Evolutionary conservation across 2,113 vertebrate species (phyloP).

Genomic region (Prunella fulvescens): DNA sequence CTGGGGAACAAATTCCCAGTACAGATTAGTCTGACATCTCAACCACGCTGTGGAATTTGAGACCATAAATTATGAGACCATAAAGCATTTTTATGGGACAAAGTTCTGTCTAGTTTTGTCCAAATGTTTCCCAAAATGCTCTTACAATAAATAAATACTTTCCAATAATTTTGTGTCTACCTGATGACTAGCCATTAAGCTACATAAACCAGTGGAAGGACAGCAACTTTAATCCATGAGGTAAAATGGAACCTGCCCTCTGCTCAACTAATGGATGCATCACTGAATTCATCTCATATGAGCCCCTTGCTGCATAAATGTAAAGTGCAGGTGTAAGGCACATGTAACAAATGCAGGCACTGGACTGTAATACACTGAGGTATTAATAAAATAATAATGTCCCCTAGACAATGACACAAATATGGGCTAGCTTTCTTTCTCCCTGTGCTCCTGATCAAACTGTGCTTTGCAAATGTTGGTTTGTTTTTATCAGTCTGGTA

Average conservation of each 20-base stretch:
- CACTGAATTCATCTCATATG: neutral
- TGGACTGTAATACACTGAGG: neutral
- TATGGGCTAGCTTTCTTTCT: neutral
- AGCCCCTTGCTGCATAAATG: neutral
- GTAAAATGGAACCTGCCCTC: neutral
- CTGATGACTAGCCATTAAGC: neutral
- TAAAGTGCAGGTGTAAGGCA: neutral
- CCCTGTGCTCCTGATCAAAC: neutral
- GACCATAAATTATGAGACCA: neutral
- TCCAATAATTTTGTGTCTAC: neutral
- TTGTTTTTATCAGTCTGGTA: neutral
- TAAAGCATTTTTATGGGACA: neutral
- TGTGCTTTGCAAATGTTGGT: neutral
- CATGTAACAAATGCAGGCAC: neutral
- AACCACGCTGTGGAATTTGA: neutral
- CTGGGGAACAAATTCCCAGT: neutral
- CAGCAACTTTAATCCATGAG: neutral
- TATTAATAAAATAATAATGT: neutral
- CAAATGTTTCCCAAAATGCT: neutral
- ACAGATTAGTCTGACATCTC: neutral
- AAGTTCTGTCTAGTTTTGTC: neutral
- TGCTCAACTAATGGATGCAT: neutral
- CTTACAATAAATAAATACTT: neutral
- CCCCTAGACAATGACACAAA: neutral
- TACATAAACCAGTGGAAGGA: neutral